These are phyloP conservation scores for Sylvilagus bachmani DNA, from an alignment of 2,113 vertebrate genomes.

Conservation along the genomic window DNA sequence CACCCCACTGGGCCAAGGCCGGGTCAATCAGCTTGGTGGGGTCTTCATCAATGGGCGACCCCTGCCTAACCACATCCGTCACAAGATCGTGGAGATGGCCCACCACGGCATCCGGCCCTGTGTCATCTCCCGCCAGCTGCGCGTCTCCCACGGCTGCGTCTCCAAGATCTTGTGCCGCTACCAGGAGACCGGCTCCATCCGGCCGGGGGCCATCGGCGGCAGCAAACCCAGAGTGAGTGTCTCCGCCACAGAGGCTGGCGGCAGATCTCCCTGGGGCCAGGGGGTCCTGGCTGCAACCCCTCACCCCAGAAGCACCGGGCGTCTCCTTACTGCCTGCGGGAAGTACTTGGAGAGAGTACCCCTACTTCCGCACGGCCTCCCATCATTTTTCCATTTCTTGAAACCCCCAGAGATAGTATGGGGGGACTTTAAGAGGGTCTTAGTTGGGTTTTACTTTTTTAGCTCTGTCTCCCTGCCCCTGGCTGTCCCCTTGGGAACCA, in stretches of 20 bases:
- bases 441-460: not conserved
- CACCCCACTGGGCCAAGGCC: conserved; percentile 98
- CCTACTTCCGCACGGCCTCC: not conserved
- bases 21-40: conserved; percentile 98
- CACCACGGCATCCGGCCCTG: conserved; percentile 99
- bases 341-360: not conserved
- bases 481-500: not conserved
- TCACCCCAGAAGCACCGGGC: not conserved
- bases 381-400: not conserved
- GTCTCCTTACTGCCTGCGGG: not conserved
- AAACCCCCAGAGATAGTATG: not conserved
- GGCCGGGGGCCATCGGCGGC: conserved; percentile 98
- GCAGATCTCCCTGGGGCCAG: not conserved
- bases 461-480: too few relatives aligned
- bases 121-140: conserved; percentile 97
- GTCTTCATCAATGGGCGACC: conserved; percentile 99
- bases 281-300: not conserved
- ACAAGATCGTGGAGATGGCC: conserved; percentile 99
- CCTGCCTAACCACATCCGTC: conserved; percentile 98
- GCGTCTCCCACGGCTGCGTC: conserved; percentile 98
- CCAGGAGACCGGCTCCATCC: conserved; percentile 98
- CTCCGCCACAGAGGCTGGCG: conserved; percentile 28
- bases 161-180: conserved; percentile 99
- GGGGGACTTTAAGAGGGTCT: too few relatives aligned
- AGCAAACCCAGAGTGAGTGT: conserved; percentile 99